Evolutionary conservation across 2,888 invertebrate genomes (phyloP), one percentile per base, ranked within the genome.

Genomic region (Chrysotoxum bicinctum): DNA sequence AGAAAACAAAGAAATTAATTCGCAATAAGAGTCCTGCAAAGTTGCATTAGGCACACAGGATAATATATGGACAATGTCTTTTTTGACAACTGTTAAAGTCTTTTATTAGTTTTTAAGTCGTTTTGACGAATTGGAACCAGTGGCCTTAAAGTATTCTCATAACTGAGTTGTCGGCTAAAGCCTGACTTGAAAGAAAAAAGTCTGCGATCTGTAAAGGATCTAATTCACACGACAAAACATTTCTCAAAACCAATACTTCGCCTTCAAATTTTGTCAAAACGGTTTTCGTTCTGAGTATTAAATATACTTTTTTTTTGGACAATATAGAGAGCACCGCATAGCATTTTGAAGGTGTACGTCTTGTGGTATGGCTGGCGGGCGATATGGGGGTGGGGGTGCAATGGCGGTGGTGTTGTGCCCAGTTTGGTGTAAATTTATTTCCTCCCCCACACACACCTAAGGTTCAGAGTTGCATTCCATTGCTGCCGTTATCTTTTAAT

Each of bases 401-500:
- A 2, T n/a, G 8, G n/a, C 4, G 26, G 26, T 7, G 35, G 19
- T 45, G 19, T 3, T 45, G 5, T 26, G 50, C 23, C 50, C 64
- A 64, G 78, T 58, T 83, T 79, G 74, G 78, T 83, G 79, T 64
- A 79, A 83, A 83, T 83, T 83, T 83, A 83, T 79, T 56, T 74
- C 64, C 74, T 21, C 64, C 52, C 48, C 4, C 50, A 37, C 26
- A 21, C 43, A 16, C 62, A 23, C 60, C 30, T 37, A n/a, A 48
- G 30, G 45, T 58, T 73, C 19, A 56, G 16, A 56, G 68, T 74
- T 83, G 79, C 79, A 83, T 83, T 79, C 74, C 69, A 75, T 70
- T 50, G 52, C 64, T 43, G 58, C 69, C 70, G 74, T 83, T 83
- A 83, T 83, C 83, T 83, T 83, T 83, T 83, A 83, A 83, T 83